Base-by-base conservation (phyloP, 2,113 vertebrate species). In the Gopherus evgoodei region DNA sequence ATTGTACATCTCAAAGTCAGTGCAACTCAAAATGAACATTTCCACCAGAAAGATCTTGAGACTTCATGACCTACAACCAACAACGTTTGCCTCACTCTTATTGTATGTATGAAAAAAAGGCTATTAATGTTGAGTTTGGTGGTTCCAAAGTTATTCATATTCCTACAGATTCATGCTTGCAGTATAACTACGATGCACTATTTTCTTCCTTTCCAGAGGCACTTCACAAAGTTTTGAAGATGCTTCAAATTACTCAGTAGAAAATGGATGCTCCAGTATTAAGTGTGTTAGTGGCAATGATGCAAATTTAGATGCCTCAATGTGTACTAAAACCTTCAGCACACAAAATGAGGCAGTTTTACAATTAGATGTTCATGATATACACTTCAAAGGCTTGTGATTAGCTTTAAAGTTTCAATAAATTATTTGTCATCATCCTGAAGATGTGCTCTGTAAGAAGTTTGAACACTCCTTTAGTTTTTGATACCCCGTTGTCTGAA, bases 221-320 rank as follows among this genome's bases (percentile, higher is more conserved):
- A 84, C 86, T 80, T n/a, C 84, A 59, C 72, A 92, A 95, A 78
- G 84, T 85, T 53, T 35, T 84, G 29, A 93, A 83, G 83, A 56
- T 90, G 57, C 50, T 90, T 89, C 59, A 25, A 94, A 75, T 21
- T 75, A 54, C 52, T 38, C 13, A 47, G 22, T 50, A 89, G 14
- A 56, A 83, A 90, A 7, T 38, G 24, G 50, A 29, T 78, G 72
- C 47, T 78, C 53, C 57, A 13, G 12, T 56, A 90, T 47, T 22
- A 91, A 94, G 31, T 24, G 35, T 4, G 11, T 72, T 13, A 79
- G 88, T 25, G 54, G 35, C 80, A 81, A 38, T 38, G 21, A 25
- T 38, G 22, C 35, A 38, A 38, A 38, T 82, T 38, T 56, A 38
- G 53, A 29, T 78, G 59, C 47, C 44, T 44, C 91, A 25, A 10